phyloP scores from a whole-genome alignment of 2,113 vertebrate genomes.

The Taurulus bubalis region DNA sequence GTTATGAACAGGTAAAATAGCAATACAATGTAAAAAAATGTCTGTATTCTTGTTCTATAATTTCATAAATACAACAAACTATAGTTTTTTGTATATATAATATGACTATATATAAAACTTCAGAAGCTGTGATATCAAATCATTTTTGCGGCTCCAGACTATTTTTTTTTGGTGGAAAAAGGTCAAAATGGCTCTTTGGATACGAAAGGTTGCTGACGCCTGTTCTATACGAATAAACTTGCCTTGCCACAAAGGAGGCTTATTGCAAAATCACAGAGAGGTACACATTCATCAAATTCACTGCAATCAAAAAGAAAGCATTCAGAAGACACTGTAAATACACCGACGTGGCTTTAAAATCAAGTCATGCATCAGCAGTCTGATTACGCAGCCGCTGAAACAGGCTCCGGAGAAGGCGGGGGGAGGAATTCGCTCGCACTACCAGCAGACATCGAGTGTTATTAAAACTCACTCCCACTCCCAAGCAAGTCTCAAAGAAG shows the following conservation, averaged over 20 bases:
- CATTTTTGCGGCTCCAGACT: no score
- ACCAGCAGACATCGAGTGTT: slow-evolving; percentile 18
- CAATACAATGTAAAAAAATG: no score
- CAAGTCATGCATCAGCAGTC: slow-evolving; percentile 40
- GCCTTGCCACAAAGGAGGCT: slow-evolving; percentile 1
- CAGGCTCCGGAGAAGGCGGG: background rate
- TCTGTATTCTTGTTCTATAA: no score
- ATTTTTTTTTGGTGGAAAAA: no score
- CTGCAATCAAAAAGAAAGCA: slow-evolving; percentile 26
- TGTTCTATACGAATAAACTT: no score
- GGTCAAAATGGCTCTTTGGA: no score
- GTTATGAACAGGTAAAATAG: no score
- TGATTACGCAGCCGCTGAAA: slow-evolving; percentile 41
- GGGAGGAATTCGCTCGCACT: slow-evolving; percentile 47
- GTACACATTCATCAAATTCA: slow-evolving; percentile 15
- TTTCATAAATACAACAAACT: no score
- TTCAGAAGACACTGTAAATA: slow-evolving; percentile 26
- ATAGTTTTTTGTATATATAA: no score
- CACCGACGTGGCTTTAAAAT: slow-evolving; percentile 24
- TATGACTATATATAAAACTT: no score
- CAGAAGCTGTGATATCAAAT: no score
- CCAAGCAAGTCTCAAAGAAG: slow-evolving; percentile 3
- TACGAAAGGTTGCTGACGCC: no score
- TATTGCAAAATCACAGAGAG: background rate
- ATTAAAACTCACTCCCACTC: slow-evolving; percentile 49